phyloP scores from a whole-genome alignment of 2,888 invertebrate genomes.

The Stenotaenia linearis region DNA sequence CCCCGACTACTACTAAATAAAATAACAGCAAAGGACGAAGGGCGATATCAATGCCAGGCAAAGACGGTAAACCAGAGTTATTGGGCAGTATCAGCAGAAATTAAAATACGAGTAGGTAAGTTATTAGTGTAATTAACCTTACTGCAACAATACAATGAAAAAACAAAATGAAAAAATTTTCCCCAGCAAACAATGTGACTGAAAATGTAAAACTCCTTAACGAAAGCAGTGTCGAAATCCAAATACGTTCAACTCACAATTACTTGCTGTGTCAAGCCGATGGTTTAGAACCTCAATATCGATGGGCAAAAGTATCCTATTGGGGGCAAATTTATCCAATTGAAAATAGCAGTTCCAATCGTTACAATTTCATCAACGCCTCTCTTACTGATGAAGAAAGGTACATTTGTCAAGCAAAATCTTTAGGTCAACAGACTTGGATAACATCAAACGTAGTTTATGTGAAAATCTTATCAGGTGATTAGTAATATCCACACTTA shows the following conservation, averaged over 20 bases:
- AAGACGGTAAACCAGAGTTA: neutral
- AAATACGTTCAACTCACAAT: neutral
- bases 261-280: neutral
- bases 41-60: neutral
- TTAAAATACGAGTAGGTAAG: neutral
- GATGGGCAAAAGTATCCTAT: neutral
- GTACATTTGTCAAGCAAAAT: neutral
- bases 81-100: neutral
- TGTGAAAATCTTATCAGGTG: neutral
- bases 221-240: neutral
- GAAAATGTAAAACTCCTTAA: neutral
- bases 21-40: neutral
- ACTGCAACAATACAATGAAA: neutral
- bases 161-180: neutral
- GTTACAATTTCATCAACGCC: neutral
- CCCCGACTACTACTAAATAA: neutral
- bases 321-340: neutral
- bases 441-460: neutral
- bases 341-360: neutral
- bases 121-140: neutral
- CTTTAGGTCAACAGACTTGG: neutral
- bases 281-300: neutral
- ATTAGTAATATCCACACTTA: neutral
- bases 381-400: neutral
- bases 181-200: neutral